phyloP scores from a whole-genome alignment of 1,140 invertebrate genomes.

The Idris sp. region DNA sequence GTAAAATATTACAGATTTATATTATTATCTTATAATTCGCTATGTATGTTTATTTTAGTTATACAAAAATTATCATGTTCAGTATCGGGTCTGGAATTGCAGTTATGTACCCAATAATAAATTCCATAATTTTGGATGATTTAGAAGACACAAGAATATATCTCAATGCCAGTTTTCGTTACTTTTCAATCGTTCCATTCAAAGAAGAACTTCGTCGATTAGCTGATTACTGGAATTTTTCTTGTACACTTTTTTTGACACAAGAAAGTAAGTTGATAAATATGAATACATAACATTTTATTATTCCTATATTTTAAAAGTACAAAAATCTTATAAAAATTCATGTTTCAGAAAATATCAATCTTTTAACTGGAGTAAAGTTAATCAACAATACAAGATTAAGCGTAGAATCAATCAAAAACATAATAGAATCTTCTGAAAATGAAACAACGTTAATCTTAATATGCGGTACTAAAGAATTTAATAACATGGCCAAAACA shows the following conservation, averaged over 20 bases:
- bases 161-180: constrained; percentile 77
- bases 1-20: too few relatives aligned
- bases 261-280: constrained; percentile 64
- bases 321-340: constrained; percentile 15
- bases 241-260: constrained; percentile 77
- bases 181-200: constrained; percentile 77
- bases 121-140: constrained; percentile 77
- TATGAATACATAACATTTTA: constrained; percentile 1
- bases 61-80: constrained; percentile 77
- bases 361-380: constrained; percentile 65
- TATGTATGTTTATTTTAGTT: too few relatives aligned
- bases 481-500: constrained; percentile 64
- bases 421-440: constrained; percentile 48
- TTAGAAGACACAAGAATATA: constrained; percentile 79
- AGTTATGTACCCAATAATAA: constrained; percentile 80
- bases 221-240: constrained; percentile 81
- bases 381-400: constrained; percentile 60
- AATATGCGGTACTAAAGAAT: constrained; percentile 71
- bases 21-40: too few relatives aligned
- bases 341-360: constrained; percentile 44
- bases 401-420: constrained; percentile 50
- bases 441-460: constrained; percentile 67
- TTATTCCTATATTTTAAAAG: too few relatives aligned
- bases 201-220: constrained; percentile 77
- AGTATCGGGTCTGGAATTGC: constrained; percentile 82